phyloP scores from a whole-genome alignment of 2,113 vertebrate species.

The Amphiprion percula region DNA sequence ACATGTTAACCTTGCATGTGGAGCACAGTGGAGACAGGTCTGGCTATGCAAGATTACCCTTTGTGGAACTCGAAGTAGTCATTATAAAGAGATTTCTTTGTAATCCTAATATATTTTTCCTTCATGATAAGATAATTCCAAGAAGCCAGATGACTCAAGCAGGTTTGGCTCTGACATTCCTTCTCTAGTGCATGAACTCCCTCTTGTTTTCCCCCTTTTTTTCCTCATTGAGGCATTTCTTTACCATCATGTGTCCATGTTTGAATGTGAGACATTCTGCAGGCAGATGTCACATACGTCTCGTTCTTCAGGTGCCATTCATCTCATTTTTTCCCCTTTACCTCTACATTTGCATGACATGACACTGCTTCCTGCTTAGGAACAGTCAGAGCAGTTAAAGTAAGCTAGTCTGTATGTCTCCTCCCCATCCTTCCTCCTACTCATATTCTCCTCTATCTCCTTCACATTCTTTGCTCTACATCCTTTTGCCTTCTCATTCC shows the following conservation, averaged over 20 bases:
- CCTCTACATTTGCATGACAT: background rate
- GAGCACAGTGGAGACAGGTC: too few relatives aligned
- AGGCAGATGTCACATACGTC: slow-evolving; percentile 5
- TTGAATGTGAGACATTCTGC: slow-evolving; percentile 25
- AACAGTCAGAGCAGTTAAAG: slow-evolving; percentile 13
- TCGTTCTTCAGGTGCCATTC: background rate
- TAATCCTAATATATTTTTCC: background rate
- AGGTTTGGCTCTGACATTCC: slow-evolving; percentile 26
- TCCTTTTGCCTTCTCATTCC: slow-evolving; percentile 49
- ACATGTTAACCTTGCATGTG: background rate
- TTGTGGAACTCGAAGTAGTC: too few relatives aligned
- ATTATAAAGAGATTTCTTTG: background rate
- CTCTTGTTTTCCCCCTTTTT: background rate
- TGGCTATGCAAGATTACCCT: too few relatives aligned
- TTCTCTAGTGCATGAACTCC: background rate
- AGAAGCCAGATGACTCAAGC: background rate
- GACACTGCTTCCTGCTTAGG: slow-evolving; percentile 35
- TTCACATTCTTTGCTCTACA: slow-evolving; percentile 49
- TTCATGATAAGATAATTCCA: slow-evolving; percentile 12
- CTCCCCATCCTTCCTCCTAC: slow-evolving; percentile 64
- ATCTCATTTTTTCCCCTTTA: background rate
- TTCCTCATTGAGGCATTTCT: background rate
- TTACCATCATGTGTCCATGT: background rate
- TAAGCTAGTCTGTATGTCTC: slow-evolving; percentile 34
- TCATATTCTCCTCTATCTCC: slow-evolving; percentile 35